A percentile compares a stretch with the other conserved stretches of the same genome.
These are phyloP conservation scores for Quadroppia sp. DNA, from an alignment of 2,888 invertebrate species.

Conservation along the genomic window DNA sequence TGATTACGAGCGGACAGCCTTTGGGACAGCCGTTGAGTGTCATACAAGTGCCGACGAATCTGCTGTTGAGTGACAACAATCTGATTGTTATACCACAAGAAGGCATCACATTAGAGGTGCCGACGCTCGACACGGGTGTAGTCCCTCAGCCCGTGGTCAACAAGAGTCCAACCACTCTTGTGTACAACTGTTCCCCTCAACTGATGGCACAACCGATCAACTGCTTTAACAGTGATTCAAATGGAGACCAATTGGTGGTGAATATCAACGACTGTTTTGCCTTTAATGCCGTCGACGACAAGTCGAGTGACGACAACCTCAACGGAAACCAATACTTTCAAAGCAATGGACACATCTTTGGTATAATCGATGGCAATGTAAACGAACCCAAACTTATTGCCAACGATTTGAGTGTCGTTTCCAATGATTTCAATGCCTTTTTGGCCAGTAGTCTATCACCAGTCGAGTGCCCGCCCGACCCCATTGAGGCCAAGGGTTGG, in stretches of 20 bases:
- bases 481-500: constrained; percentile 40
- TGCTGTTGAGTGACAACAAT: constrained; percentile 38
- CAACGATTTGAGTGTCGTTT: neutral
- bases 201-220: constrained; percentile 1
- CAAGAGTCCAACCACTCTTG: constrained; percentile 15
- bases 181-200: constrained; percentile 18
- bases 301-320: neutral
- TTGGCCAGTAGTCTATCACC: constrained; percentile 12
- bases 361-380: constrained; percentile 11
- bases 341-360: constrained; percentile 9
- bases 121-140: neutral
- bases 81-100: constrained; percentile 41
- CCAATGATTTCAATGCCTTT: constrained; percentile 39
- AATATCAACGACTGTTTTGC: constrained; percentile 27
- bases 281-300: constrained; percentile 2
- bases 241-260: constrained; percentile 7
- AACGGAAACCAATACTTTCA: constrained; percentile 18
- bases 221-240: neutral
- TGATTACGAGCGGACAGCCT: constrained; percentile 15
- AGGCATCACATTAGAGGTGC: constrained; percentile 29
- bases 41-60: constrained; percentile 40
- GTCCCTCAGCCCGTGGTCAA: neutral
- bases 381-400: constrained; percentile 20
- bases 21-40: constrained; percentile 19
- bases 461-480: neutral